Evolutionary conservation across 1,140 invertebrate genomes (phyloP).

Genomic region (Kradibia gibbosae): DNA sequence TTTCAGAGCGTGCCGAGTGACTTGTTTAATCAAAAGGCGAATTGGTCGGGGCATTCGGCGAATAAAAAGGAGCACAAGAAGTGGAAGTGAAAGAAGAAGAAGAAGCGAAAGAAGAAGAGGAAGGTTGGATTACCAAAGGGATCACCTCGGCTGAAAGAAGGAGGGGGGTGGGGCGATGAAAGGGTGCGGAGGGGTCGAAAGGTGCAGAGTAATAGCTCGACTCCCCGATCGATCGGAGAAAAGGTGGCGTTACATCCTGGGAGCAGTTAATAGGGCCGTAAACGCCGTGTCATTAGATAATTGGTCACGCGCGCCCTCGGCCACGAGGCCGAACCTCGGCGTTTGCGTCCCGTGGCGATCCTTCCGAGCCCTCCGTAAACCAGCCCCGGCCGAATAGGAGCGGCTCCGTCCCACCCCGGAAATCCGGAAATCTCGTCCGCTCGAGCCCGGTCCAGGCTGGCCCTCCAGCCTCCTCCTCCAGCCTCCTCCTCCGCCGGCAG

Average conservation of each 20-base stretch:
- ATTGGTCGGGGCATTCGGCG: no score
- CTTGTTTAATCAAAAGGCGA: no score
- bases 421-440: no score
- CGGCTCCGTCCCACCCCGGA: background rate
- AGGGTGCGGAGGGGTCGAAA: background rate
- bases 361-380: background rate
- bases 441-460: no score
- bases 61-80: background rate
- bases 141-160: no score
- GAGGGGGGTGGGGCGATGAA: background rate
- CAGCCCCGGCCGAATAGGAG: conserved; percentile 9
- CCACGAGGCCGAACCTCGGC: background rate
- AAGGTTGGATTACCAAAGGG: background rate
- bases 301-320: background rate
- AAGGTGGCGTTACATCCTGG: background rate
- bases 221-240: background rate
- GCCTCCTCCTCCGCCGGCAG: no score
- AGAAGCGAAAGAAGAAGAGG: background rate
- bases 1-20: no score
- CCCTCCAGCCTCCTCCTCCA: no score
- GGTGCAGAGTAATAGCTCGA: background rate
- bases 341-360: background rate
- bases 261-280: background rate
- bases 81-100: background rate
- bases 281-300: conserved; percentile 41